phyloP scores from a whole-genome alignment of 2,113 vertebrate genomes.

The Marmota flaviventris region DNA sequence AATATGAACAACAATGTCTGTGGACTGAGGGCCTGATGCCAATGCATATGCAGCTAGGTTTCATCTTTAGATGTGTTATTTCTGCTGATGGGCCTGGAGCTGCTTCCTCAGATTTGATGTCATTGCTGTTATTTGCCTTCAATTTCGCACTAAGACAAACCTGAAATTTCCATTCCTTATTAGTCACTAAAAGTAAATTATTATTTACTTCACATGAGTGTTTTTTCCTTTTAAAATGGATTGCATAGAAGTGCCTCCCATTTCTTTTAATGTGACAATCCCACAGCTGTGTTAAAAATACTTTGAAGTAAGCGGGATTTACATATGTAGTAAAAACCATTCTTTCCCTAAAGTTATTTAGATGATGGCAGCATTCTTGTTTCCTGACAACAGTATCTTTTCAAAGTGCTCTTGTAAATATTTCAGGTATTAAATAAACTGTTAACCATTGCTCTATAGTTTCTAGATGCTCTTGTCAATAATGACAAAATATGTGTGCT shows the following conservation, averaged over 20 bases:
- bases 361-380: conserved; percentile 1
- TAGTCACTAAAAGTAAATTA: background rate
- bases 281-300: background rate
- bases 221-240: background rate
- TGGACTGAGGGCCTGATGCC: background rate
- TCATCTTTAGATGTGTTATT: background rate
- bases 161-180: background rate
- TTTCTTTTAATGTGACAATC: conserved; percentile 33
- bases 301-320: background rate
- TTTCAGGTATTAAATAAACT: conserved; percentile 53
- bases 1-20: background rate
- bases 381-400: background rate
- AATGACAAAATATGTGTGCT: background rate
- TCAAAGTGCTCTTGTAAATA: conserved; percentile 24
- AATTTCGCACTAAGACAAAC: background rate
- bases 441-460: background rate
- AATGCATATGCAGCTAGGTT: too few species aligned
- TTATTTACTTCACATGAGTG: background rate
- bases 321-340: background rate
- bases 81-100: background rate
- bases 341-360: conserved; percentile 52
- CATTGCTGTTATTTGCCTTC: background rate
- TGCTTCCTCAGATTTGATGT: background rate
- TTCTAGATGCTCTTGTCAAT: background rate
- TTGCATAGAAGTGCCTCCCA: background rate